Conservation (phyloP, 2,888 invertebrate genomes). For the Endotricha flammealis region DNA sequence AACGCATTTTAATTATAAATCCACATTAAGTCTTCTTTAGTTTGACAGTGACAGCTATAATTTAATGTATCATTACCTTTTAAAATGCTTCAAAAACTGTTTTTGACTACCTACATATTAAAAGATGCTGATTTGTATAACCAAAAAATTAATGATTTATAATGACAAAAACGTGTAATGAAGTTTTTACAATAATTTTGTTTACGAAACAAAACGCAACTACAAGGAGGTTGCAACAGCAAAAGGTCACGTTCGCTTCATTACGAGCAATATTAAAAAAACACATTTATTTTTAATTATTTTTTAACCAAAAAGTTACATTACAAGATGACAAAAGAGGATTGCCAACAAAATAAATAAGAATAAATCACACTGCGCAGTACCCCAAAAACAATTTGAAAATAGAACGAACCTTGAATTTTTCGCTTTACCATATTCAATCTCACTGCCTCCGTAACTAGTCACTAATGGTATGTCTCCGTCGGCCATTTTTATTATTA, state of each 20-base stretch:
- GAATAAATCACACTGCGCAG: conserved; percentile 7
- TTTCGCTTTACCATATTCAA: conserved; percentile 32
- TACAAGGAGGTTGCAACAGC: not conserved
- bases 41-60: too few relatives aligned
- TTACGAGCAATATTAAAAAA: too few relatives aligned
- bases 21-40: too few relatives aligned
- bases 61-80: too few relatives aligned
- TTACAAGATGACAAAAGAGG: conserved; percentile 1
- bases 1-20: too few relatives aligned
- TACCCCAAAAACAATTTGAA: conserved; percentile 7
- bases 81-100: too few relatives aligned
- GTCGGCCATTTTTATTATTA: conserved; percentile 57
- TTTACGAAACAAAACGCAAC: not conserved
- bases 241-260: not conserved
- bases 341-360: not conserved
- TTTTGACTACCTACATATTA: too few relatives aligned
- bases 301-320: not conserved
- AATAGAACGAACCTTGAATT: conserved; percentile 33
- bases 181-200: too few relatives aligned
- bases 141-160: too few relatives aligned
- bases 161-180: too few relatives aligned
- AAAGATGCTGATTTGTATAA: too few relatives aligned
- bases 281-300: not conserved
- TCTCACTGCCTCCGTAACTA: conserved; percentile 63
- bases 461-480: conserved; percentile 67